Evolutionary conservation across 2,888 invertebrate species (phyloP).

Genomic region (Papilio demoleus): DNA sequence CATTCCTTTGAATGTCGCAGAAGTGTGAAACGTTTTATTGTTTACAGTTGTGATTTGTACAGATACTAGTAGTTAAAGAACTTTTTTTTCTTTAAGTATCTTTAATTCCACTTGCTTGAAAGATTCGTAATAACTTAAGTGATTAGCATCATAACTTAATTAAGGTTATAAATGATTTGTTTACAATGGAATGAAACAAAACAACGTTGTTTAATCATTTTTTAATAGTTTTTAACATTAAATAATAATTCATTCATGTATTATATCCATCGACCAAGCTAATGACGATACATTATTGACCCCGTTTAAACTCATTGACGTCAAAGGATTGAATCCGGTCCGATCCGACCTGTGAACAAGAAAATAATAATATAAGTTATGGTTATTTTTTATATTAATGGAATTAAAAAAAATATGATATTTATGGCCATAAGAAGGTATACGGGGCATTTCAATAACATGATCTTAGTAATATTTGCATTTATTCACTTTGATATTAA

Average conservation of each 20-base stretch:
- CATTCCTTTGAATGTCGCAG: too few relatives aligned
- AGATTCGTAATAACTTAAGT: background rate
- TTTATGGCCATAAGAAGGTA: background rate
- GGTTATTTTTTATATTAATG: background rate
- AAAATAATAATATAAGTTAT: constrained; percentile 44
- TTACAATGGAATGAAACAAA: constrained; percentile 32
- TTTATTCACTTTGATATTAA: too few relatives aligned
- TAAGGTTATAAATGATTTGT: constrained; percentile 11
- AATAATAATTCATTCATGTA: constrained; percentile 29
- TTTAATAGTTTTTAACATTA: constrained; percentile 35
- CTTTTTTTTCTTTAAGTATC: too few relatives aligned
- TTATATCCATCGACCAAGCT: constrained; percentile 34
- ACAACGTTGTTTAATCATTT: constrained; percentile 19
- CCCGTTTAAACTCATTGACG: constrained; percentile 48
- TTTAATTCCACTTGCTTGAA: too few relatives aligned
- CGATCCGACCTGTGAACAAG: constrained; percentile 60
- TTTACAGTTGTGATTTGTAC: too few relatives aligned
- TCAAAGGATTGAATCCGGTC: constrained; percentile 51
- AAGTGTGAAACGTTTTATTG: too few relatives aligned
- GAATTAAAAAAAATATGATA: too few relatives aligned
- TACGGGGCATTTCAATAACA: too few relatives aligned
- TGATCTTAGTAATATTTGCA: too few relatives aligned
- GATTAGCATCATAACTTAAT: background rate
- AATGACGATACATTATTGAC: constrained; percentile 34
- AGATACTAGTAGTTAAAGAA: too few relatives aligned